Evolutionary conservation across 2,888 invertebrate species (phyloP).

Genomic region (Dorcus parallelipipedus): DNA sequence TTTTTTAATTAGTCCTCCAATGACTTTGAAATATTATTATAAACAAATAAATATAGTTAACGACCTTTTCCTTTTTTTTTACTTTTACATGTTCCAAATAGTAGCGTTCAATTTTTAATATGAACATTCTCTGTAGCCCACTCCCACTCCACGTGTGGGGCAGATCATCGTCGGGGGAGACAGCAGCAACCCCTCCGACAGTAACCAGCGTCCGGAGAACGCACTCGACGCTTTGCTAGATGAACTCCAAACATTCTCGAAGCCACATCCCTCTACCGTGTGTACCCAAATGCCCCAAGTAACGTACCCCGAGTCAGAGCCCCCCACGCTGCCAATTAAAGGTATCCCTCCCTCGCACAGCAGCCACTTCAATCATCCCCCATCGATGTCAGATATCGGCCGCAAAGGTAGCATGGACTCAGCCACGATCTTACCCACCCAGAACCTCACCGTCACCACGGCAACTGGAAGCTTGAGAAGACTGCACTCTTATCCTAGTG

Average conservation of each 20-base stretch:
- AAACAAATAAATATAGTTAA: not conserved
- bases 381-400: slow-evolving; percentile 51
- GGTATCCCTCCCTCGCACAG: slow-evolving; percentile 35
- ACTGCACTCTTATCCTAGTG: slow-evolving; percentile 81
- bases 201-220: slow-evolving; percentile 79
- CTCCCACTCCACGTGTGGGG: slow-evolving; percentile 60
- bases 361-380: slow-evolving; percentile 41
- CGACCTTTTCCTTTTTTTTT: not conserved
- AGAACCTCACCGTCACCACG: slow-evolving; percentile 46
- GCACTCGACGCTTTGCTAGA: slow-evolving; percentile 96
- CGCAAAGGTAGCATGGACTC: slow-evolving; percentile 57
- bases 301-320: slow-evolving; percentile 36
- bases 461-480: slow-evolving; percentile 63
- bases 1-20: no score
- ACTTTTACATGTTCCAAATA: not conserved
- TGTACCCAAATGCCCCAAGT: slow-evolving; percentile 38
- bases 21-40: no score
- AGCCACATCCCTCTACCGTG: slow-evolving; percentile 53
- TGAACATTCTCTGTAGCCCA: slow-evolving; percentile 48
- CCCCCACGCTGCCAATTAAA: slow-evolving; percentile 44
- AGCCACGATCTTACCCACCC: slow-evolving; percentile 45
- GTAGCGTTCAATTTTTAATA: slow-evolving; percentile 8
- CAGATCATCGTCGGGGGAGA: slow-evolving; percentile 60
- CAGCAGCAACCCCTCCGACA: slow-evolving; percentile 55
- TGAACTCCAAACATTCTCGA: slow-evolving; percentile 85